Evolutionary conservation across 2,888 invertebrate species (phyloP), one percentile per base, ranked within the genome.

Genomic region (Dolomedes plantarius): DNA sequence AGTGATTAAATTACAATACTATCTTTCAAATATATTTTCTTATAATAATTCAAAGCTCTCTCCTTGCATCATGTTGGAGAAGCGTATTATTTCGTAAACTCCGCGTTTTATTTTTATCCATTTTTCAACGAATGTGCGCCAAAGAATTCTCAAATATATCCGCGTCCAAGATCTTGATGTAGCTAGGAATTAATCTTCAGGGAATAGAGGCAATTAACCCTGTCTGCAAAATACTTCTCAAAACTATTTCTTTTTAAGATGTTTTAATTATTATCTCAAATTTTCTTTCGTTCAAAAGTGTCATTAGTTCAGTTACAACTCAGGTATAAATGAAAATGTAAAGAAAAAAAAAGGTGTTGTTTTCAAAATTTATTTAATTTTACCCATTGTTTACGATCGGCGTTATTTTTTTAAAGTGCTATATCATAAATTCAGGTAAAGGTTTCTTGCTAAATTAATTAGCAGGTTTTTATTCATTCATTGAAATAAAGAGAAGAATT

Each of bases 201-300:
- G 5, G 56, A 56, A 56, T 23, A 56, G 16, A 56, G 23, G 56
- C 23, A 56, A 56, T 56, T 56, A 56, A 56, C 56, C 56, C 23
- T 56, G 56, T 56, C 56, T 56, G 56, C 56, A 56, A 56, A 56
- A 23, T 23, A 23, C 23, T 56, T 56, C 23, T 19, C 19, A 3
- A 56, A 23, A 56, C 13, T 56, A 23, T 23, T 46, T 46, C 23
- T 56, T 56, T 56, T 56, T 56, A 3, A 56, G 56, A 16, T 23
- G 19, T 2, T 23, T 56, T 23, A 56, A 56, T 56, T 23, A 56
- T 56, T 56, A 56, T n/a, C 56, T 56, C 56, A 56, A 56, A 23
- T 56, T 56, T 56, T 56, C 56, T n/a, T 56, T 56, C n/a, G 2
- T 16, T 56, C 19, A 23, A 23, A 36, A 23, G 56, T 23, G 56